These are phyloP conservation scores for Donacobius atricapilla DNA, from an alignment of 2,113 vertebrate genomes.

Conservation along the genomic window DNA sequence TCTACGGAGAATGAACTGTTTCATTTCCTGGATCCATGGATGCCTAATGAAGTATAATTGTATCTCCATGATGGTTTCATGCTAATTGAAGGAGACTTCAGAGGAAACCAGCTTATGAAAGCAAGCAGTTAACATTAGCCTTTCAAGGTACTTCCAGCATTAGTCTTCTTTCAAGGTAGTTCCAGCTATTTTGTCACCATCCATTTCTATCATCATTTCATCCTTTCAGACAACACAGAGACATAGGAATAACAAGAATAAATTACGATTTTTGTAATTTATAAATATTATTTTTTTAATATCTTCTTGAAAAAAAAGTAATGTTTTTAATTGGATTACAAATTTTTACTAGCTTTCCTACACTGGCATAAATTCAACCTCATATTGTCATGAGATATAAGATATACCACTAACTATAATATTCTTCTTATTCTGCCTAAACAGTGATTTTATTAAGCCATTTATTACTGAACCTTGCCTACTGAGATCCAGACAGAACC, in stretches of 20 bases:
- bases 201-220: not conserved
- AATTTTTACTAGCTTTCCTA: not conserved
- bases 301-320: not conserved
- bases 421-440: not conserved
- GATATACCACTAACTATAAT: not conserved
- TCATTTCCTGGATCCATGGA: constrained; percentile 43
- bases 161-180: not conserved
- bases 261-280: not conserved
- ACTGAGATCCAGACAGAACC: not conserved
- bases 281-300: not conserved
- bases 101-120: not conserved
- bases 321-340: not conserved
- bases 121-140: not conserved
- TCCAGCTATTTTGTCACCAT: not conserved
- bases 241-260: not conserved
- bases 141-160: not conserved
- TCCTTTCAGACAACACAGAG: not conserved
- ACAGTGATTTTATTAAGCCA: not conserved
- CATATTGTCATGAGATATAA: not conserved
- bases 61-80: not conserved
- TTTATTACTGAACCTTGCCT: not conserved
- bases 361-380: not conserved
- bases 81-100: constrained; percentile 24
- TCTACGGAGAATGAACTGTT: constrained; percentile 17
- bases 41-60: constrained; percentile 36